Base-by-base conservation (phyloP, 2,113 vertebrate genomes). In the Eulacestoma nigropectus region DNA sequence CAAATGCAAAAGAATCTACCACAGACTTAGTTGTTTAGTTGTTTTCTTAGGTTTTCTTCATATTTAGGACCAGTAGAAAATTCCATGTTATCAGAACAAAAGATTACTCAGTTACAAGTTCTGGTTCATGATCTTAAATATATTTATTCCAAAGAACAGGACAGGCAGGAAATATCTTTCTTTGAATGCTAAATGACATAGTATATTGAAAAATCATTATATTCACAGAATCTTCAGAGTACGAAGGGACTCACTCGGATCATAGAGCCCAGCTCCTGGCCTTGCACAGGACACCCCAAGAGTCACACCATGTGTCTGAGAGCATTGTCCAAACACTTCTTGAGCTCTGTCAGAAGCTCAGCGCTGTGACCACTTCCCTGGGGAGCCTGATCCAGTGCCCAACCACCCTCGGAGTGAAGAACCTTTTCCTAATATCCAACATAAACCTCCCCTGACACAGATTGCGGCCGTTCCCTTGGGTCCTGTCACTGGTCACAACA, bases 371-470 rank as follows among this genome's bases (percentile, higher is more conserved):
- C 11, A 4, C 9, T 68, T 4, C 46, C 60, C 29, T 17, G 19
- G 9, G 16, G 44, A 44, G 19, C 29, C 53, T 75, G 11, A 5
- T 18, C 32, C 41, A 75, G 41, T 5, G 70, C 39, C 44, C 39
- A 55, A 0, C 1, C 30, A 75, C 30, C 19, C 53, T 41, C n/a
- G 9, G 53, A 20, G 13, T 4, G 16, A 41, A 5, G 8, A 69
- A 11, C 17, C 6, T 9, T 32, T 16, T 4, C 7, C n/a, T 42
- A 0, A 27, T 4, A 32, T 4, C 21, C n/a, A 22, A 2, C 9
- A 1, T 9, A 13, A 69, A 62, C 17, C 6, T 69, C 2, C 4
- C 5, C 11, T 75, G 17, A 13, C 13, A 8, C 30, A 69, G 0
- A 6, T 47, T 41, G 30, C 47, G 53, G 18, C 30, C 53, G 10